Evolutionary conservation across 2,888 invertebrate species (phyloP).

Genomic region (Neoascia interrupta): DNA sequence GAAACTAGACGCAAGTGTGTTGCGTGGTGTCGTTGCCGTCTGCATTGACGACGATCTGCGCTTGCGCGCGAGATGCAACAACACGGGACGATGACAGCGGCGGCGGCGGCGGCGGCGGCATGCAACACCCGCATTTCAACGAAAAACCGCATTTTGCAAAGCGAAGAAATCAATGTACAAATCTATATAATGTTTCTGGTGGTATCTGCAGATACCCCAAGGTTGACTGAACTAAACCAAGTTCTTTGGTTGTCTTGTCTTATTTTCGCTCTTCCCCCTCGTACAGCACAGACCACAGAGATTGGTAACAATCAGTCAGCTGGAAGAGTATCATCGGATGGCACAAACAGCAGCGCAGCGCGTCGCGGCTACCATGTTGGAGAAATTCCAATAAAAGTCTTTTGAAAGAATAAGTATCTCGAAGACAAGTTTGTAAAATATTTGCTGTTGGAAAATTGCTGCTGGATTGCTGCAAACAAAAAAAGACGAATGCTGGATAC

Average conservation of each 20-base stretch:
- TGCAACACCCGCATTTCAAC: constrained; percentile 69
- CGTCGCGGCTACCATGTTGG: too few relatives aligned
- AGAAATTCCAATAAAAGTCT: constrained; percentile 55
- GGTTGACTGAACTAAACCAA: constrained; percentile 67
- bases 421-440: constrained; percentile 53
- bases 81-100: constrained; percentile 5
- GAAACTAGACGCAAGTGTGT: constrained; percentile 54
- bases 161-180: constrained; percentile 63
- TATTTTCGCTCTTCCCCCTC: too few relatives aligned
- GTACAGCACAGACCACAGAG: constrained; percentile 39
- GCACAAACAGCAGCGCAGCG: too few relatives aligned
- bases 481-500: neutral
- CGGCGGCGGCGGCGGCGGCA: neutral
- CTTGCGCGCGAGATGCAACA: too few relatives aligned
- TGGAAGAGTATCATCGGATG: constrained; percentile 55
- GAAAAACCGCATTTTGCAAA: constrained; percentile 67
- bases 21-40: constrained; percentile 26
- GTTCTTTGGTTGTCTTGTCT: constrained; percentile 7
- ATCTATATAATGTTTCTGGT: too few relatives aligned
- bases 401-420: constrained; percentile 38
- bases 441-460: constrained; percentile 56
- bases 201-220: constrained; percentile 51
- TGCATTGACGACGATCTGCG: constrained; percentile 5
- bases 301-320: constrained; percentile 59
- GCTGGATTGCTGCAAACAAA: neutral